Percentiles rank a stretch among this genome's conserved stretches.
Evolutionary conservation across 2,113 vertebrate species (phyloP).

Genomic region (Erythrolamprus reginae): DNA sequence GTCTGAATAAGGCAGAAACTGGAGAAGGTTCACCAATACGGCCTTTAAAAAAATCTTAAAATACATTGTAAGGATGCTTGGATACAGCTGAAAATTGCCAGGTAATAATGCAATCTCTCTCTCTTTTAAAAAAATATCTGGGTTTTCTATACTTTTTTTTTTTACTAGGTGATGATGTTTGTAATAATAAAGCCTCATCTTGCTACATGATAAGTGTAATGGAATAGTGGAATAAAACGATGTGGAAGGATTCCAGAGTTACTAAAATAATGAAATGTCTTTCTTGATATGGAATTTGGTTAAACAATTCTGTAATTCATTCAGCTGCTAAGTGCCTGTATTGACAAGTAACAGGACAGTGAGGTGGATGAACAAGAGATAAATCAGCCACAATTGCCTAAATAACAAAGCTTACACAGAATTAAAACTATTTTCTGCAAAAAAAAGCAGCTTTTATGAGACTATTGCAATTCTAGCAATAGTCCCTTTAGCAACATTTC

Average conservation of each 20-base stretch:
- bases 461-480: slow-evolving; percentile 20
- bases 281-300: background rate
- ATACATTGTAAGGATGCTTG: background rate
- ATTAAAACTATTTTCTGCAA: slow-evolving; percentile 20
- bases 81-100: background rate
- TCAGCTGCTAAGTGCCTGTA: background rate
- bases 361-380: background rate
- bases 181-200: background rate
- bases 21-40: background rate
- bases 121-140: background rate
- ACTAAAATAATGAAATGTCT: background rate
- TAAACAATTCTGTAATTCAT: background rate
- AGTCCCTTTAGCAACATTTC: slow-evolving; percentile 37
- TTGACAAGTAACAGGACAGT: background rate
- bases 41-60: background rate
- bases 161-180: background rate
- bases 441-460: slow-evolving; percentile 44
- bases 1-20: background rate
- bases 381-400: slow-evolving; percentile 18
- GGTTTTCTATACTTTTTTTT: background rate
- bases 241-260: background rate
- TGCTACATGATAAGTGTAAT: background rate
- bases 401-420: slow-evolving; percentile 25
- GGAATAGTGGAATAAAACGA: background rate
- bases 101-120: background rate